These are phyloP conservation scores for Lysandra coridon DNA, from an alignment of 2,888 invertebrate genomes.

Conservation along the genomic window DNA sequence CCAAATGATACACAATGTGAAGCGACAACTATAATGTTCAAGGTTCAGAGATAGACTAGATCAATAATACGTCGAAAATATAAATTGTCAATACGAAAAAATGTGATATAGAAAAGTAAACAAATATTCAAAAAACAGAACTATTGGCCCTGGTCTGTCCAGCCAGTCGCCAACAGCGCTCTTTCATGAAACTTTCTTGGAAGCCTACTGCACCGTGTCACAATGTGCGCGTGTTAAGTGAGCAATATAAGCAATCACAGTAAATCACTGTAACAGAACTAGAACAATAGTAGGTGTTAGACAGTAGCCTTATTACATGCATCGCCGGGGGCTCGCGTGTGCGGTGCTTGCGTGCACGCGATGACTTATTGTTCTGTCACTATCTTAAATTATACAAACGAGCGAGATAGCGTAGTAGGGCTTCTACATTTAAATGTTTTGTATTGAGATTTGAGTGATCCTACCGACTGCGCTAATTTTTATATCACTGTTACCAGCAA, in stretches of 20 bases:
- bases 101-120: no score
- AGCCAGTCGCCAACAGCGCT: no score
- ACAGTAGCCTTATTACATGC: slow-evolving; percentile 38
- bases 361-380: slow-evolving; percentile 32
- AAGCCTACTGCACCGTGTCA: neutral
- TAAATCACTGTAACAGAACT: neutral
- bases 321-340: slow-evolving; percentile 39
- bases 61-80: no score
- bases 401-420: neutral
- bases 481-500: no score
- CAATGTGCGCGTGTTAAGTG: neutral
- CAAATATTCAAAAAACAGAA: no score
- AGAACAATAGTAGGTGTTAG: slow-evolving; percentile 31
- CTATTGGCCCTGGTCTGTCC: no score
- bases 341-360: slow-evolving; percentile 30
- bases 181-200: neutral
- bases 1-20: no score
- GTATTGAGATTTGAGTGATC: neutral
- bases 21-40: no score
- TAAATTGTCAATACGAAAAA: no score
- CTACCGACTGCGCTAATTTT: neutral
- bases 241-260: neutral
- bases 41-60: no score
- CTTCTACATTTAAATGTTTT: neutral
- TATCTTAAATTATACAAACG: slow-evolving; percentile 20